Evolutionary conservation across 2,888 invertebrate genomes (phyloP).

Genomic region (Macaria liturata): DNA sequence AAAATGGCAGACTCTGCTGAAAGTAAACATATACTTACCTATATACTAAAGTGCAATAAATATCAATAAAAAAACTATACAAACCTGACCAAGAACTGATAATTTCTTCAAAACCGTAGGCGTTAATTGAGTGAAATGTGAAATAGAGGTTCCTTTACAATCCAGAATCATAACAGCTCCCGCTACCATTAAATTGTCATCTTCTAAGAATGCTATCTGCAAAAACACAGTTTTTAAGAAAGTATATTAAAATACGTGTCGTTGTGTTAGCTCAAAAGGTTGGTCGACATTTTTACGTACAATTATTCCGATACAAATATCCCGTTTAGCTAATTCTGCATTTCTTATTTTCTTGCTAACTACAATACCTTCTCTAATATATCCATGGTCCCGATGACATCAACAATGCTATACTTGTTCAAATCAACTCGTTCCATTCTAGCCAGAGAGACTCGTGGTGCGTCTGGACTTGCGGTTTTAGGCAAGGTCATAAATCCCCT

Average conservation of each 20-base stretch:
- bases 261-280: too few species aligned
- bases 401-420: slow-evolving; percentile 52
- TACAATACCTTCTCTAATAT: background rate
- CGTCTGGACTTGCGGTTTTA: slow-evolving; percentile 47
- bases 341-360: too few species aligned
- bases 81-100: slow-evolving; percentile 50
- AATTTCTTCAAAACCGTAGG: slow-evolving; percentile 72
- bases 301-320: too few species aligned
- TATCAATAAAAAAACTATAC: background rate
- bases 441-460: slow-evolving; percentile 75
- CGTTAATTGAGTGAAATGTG: slow-evolving; percentile 68
- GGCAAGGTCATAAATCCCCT: slow-evolving; percentile 51
- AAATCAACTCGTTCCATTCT: slow-evolving; percentile 76
- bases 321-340: too few species aligned
- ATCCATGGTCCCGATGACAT: slow-evolving; percentile 33
- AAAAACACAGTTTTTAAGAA: background rate
- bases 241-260: too few species aligned
- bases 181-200: slow-evolving; percentile 71
- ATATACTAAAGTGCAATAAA: too few species aligned
- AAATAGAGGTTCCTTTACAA: slow-evolving; percentile 63
- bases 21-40: too few species aligned
- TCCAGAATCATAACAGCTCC: slow-evolving; percentile 73
- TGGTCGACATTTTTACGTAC: too few species aligned
- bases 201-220: slow-evolving; percentile 52
- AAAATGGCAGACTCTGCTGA: too few species aligned